Base-by-base conservation (phyloP, 2,888 invertebrate genomes). In the Isoperla grammatica region DNA sequence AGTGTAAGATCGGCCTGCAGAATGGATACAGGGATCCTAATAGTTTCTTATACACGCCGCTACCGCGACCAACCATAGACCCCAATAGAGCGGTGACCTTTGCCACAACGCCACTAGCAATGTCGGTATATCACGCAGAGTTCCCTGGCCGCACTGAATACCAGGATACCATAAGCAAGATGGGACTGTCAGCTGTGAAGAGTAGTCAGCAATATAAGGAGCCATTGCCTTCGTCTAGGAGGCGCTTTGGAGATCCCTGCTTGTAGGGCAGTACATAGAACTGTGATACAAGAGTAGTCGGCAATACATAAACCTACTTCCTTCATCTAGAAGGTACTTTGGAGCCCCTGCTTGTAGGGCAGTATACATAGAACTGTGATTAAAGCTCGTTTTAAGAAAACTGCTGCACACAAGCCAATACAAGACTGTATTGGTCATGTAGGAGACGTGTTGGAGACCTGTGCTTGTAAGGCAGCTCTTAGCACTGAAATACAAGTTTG, bases 11-110 rank as follows among this genome's bases (percentile, higher is more conserved):
- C 0, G 81, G 82, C n/a, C 70, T 82, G 29, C 76, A 79, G 9
- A 71, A 78, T 2, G 83, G 81, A 39, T 85, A 83, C 69, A 79
- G 81, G 60, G 85, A 86, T 68, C 84, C 83, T 0, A 81, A 80
- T 0, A 76, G 78, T 66, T 86, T 86, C 71, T 72, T 78, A 64
- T 76, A 76, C 42, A 78, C 79, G 0, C 79, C 82, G 0, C 75
- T 78, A 0, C 76, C 77, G 5, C 74, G 81, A 42, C 82, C 84
- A 0, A 76, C 76, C 0, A 80, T 84, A 20, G 74, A 82, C 63
- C 81, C 84, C 0, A 77, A 79, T 0, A 66, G 66, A 59, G 57
- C 61, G 9, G 69, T 74, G 9, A 69, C 71, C 15, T 75, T 74
- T 61, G 65, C 63, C 1, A 70, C 70, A 65, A 72, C 76, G 12